Evolutionary conservation across 2,797 vertebrate species (phyloP), one percentile per base, ranked within the genome.

Genomic region (Microchirus variegatus): DNA sequence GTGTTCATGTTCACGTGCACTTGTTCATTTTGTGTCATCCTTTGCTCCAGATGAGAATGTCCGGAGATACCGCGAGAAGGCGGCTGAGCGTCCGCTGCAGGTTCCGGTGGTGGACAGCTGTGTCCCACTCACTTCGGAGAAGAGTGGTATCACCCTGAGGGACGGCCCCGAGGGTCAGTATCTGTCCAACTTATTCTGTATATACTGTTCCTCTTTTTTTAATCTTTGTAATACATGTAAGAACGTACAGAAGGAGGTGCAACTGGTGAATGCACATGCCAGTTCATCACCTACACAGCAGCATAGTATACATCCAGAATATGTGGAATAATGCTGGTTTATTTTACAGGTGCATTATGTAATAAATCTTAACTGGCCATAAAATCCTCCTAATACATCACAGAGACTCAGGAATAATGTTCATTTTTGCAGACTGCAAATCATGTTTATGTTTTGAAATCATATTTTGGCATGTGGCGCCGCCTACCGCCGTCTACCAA

Each of bases 101-200:
- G 97, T 95, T 19, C 89, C 87, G 0, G 93, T 91, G 4, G 94
- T 99, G 0, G 96, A 96, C 90, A 99, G 97, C 92, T 97, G 95
- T 2, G 50, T 87, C 18, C 91, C 93, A 0, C 93, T 79, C 60
- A 92, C 92, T 0, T 59, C 52, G 0, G 95, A 95, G 10, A 70
- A 79, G 61, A 16, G 55, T 0, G 93, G 94, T 18, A 92, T 97
- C 86, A 98, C 97, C 10, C 89, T 91, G 22, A 82, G 80, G 0
- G 96, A 98, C 0, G 92, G 97, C 60, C 94, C 94, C 0, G 84
- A 90, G 0, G 95, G 96, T 97, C 65, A 85, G 82, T 65, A 11
- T 58, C 13, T 45, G 1, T 16, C 15, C 7, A 18, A 40, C 50
- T n/a, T 12, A 6, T 15, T 31, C 31, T 31, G 7, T 31, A 31